These are phyloP conservation scores for Gadopsis bispinosus DNA, from an alignment of 2,797 vertebrate species.

Conservation along the genomic window DNA sequence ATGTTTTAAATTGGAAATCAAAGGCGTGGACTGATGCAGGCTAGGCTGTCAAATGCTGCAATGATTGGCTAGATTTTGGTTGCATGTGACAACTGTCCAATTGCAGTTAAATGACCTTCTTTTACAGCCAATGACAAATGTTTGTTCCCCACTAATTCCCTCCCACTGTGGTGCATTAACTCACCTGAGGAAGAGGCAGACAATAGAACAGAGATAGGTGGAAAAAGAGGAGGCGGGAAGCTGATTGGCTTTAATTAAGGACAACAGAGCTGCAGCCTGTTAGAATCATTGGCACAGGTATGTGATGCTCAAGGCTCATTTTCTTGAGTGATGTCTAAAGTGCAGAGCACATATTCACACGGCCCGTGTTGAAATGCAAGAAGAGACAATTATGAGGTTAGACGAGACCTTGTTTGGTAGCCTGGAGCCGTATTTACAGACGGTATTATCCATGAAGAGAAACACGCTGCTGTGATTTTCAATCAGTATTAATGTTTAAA, in stretches of 20 bases:
- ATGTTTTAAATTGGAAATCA: slow-evolving; percentile 42
- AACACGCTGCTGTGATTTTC: slow-evolving; percentile 4
- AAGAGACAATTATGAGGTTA: slow-evolving; percentile 33
- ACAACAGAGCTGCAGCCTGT: slow-evolving; percentile 20
- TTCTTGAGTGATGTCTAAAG: background rate
- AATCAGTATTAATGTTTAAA: background rate
- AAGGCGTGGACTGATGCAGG: slow-evolving; percentile 14
- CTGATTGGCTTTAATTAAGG: slow-evolving; percentile 33
- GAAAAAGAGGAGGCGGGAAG: background rate
- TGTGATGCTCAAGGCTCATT: background rate
- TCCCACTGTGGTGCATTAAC: slow-evolving; percentile 17
- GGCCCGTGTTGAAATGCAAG: background rate
- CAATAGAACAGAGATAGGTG: slow-evolving; percentile 14
- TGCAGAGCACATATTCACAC: slow-evolving; percentile 4
- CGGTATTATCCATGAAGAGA: background rate
- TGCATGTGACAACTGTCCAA: slow-evolving; percentile 64
- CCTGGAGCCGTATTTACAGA: slow-evolving; percentile 25
- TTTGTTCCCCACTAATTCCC: background rate
- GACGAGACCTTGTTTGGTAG: slow-evolving; percentile 17
- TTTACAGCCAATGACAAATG: slow-evolving; percentile 50
- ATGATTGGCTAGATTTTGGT: slow-evolving; percentile 58
- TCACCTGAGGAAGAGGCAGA: slow-evolving; percentile 38
- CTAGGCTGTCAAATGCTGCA: slow-evolving; percentile 8
- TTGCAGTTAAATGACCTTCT: slow-evolving; percentile 31
- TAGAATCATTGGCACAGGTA: background rate